These are phyloP conservation scores for Chunga burmeisteri DNA, from an alignment of 2,113 vertebrate species.

Conservation along the genomic window DNA sequence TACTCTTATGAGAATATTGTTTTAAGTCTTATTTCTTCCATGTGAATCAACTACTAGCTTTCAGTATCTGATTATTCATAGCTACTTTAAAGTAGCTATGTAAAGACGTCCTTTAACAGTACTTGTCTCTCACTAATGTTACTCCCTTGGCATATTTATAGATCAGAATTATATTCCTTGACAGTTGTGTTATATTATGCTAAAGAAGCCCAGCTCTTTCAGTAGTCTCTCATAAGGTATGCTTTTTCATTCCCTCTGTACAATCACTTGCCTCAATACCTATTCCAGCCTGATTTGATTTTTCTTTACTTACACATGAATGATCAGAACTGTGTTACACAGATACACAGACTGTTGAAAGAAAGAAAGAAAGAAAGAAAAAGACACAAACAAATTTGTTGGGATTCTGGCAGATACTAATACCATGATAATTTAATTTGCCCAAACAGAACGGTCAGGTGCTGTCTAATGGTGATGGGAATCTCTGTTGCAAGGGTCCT, in stretches of 20 bases:
- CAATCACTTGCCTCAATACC: neutral
- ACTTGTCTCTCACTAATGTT: neutral
- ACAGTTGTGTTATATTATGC: neutral
- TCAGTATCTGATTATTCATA: neutral
- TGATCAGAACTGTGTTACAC: neutral
- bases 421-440: neutral
- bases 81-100: neutral
- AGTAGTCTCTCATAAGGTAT: neutral
- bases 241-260: neutral
- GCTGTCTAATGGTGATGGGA: neutral
- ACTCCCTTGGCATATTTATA: neutral
- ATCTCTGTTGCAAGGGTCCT: neutral
- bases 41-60: neutral
- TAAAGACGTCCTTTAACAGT: neutral
- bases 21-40: neutral
- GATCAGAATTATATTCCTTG: neutral
- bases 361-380: neutral
- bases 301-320: neutral
- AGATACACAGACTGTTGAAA: neutral
- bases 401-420: neutral
- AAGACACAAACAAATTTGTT: neutral
- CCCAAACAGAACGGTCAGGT: neutral
- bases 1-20: neutral
- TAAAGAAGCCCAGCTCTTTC: neutral
- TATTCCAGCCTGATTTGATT: neutral